A percentile compares a stretch with the other conserved stretches of the same genome.
Evolutionary conservation across 2,888 invertebrate species (phyloP).

Genomic region (Pammene fasciana): DNA sequence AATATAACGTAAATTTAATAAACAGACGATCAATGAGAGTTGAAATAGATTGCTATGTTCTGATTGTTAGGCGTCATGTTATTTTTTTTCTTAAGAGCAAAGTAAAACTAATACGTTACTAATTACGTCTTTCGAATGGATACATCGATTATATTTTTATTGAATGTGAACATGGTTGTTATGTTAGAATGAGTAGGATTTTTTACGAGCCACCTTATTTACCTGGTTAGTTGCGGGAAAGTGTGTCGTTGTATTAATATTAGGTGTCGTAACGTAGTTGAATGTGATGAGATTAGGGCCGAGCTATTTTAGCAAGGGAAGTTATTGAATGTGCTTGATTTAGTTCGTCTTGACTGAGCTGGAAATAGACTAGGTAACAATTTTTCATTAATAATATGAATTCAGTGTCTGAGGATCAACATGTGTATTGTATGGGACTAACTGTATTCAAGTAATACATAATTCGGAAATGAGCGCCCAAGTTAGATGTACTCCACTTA

Average conservation of each 20-base stretch:
- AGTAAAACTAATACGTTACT: neutral
- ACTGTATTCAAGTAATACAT: too few relatives aligned
- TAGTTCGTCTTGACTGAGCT: constrained; percentile 5
- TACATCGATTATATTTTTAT: too few relatives aligned
- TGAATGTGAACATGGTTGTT: too few relatives aligned
- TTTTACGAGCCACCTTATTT: neutral
- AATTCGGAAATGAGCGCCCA: too few relatives aligned
- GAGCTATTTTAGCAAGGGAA: constrained; percentile 24
- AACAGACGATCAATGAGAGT: neutral
- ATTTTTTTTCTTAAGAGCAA: neutral
- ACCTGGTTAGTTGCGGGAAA: neutral
- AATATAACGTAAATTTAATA: too few relatives aligned
- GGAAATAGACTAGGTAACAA: neutral
- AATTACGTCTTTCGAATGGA: neutral
- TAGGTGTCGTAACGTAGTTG: neutral
- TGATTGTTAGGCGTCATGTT: neutral
- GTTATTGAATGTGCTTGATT: constrained; percentile 10
- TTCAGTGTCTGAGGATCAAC: too few relatives aligned
- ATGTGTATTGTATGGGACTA: too few relatives aligned
- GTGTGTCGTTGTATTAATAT: constrained; percentile 48
- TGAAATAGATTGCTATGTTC: neutral
- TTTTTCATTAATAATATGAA: neutral
- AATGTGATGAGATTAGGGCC: neutral
- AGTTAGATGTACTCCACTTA: too few relatives aligned
- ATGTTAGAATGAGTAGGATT: neutral